Evolutionary conservation across 2,797 vertebrate genomes (phyloP).

Genomic region (Neoniphon sammara): DNA sequence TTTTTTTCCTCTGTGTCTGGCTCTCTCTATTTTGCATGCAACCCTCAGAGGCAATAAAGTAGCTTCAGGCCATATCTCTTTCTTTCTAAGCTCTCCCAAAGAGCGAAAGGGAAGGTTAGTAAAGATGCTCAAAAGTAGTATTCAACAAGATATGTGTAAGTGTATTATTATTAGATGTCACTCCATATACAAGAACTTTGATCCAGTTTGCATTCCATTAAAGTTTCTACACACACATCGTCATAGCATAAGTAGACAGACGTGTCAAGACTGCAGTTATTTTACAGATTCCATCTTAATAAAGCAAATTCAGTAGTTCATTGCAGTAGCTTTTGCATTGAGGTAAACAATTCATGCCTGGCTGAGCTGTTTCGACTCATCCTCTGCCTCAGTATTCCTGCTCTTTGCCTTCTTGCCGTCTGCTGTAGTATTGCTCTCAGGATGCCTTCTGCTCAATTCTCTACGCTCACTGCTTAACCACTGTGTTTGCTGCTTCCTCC

Average conservation of each 20-base stretch:
- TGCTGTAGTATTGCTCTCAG: slow-evolving; percentile 34
- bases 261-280: slow-evolving; percentile 1
- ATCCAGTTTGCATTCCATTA: slow-evolving; percentile 26
- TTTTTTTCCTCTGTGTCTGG: slow-evolving; percentile 40
- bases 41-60: slow-evolving; percentile 83
- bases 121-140: slow-evolving; percentile 24
- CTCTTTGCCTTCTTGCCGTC: slow-evolving; percentile 23
- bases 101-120: slow-evolving; percentile 87
- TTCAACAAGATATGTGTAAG: background rate
- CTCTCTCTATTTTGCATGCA: slow-evolving; percentile 60
- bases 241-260: background rate
- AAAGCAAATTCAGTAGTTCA: background rate
- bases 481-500: slow-evolving; percentile 49
- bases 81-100: slow-evolving; percentile 85
- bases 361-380: slow-evolving; percentile 28
- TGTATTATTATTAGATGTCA: slow-evolving; percentile 20
- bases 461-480: slow-evolving; percentile 49
- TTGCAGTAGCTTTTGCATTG: slow-evolving; percentile 34
- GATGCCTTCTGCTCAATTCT: slow-evolving; percentile 50
- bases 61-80: slow-evolving; percentile 80
- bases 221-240: background rate
- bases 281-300: slow-evolving; percentile 9
- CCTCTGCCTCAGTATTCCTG: slow-evolving; percentile 14
- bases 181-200: slow-evolving; percentile 23
- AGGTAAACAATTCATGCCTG: background rate